A percentile compares a stretch with the other conserved stretches of the same genome.
Conservation (phyloP, 2,113 vertebrate species). For the Nerophis ophidion region DNA sequence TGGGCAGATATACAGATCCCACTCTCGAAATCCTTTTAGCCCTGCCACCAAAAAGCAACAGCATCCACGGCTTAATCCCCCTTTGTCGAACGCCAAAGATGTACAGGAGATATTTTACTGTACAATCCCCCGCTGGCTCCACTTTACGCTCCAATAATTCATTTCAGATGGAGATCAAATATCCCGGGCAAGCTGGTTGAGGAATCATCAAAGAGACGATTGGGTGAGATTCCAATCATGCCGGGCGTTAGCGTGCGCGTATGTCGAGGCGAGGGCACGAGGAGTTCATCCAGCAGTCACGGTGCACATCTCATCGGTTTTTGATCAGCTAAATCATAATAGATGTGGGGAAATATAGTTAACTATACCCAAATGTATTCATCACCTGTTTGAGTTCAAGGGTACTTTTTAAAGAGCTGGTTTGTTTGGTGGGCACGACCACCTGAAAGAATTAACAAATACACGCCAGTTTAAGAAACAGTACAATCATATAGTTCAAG, state of each 20-base stretch:
- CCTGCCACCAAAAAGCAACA: conserved; percentile 29
- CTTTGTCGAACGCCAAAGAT: conserved; percentile 42
- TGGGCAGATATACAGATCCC: conserved; percentile 40
- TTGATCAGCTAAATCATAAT: too few species aligned
- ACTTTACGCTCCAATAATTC: conserved; percentile 19
- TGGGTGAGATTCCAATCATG: not conserved
- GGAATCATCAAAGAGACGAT: conserved; percentile 16
- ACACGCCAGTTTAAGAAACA: too few species aligned
- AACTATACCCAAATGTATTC: too few species aligned
- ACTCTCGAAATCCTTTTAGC: conserved; percentile 53
- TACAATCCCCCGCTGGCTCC: conserved; percentile 22
- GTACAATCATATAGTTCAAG: too few species aligned
- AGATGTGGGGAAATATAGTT: too few species aligned
- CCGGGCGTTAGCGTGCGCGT: not conserved
- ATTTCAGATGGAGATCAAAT: conserved; percentile 15
- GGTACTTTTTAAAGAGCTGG: too few species aligned
- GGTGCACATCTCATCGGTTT: not conserved
- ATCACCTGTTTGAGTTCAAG: too few species aligned
- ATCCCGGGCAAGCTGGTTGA: not conserved
- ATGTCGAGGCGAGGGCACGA: not conserved
- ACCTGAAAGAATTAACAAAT: too few species aligned
- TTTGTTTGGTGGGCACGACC: too few species aligned
- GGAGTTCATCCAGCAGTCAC: conserved; percentile 14
- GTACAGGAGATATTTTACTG: conserved; percentile 25
- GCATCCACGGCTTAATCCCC: conserved; percentile 53